These are phyloP conservation scores for Cryptotis parvus DNA, from an alignment of 2,113 vertebrate species.

Conservation along the genomic window DNA sequence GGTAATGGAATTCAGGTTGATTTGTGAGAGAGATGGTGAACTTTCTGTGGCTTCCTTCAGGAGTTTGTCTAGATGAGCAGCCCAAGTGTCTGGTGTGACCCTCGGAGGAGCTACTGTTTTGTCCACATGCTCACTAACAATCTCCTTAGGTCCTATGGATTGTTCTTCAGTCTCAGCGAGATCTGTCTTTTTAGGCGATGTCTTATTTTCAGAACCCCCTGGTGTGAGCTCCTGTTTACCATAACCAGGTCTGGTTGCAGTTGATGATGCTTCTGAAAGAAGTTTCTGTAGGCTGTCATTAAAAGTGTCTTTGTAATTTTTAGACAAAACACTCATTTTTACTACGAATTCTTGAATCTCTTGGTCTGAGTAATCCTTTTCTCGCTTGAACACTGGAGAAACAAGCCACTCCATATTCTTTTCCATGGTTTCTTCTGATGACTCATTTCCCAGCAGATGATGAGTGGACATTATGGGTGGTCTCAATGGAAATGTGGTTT, in stretches of 20 bases:
- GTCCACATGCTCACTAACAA: slow-evolving; percentile 69
- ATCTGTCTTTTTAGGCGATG: slow-evolving; percentile 40
- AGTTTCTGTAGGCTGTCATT: slow-evolving; percentile 73
- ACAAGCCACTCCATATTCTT: slow-evolving; percentile 33
- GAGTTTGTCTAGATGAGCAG: background rate
- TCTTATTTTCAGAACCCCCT: slow-evolving; percentile 65
- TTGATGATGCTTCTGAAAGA: slow-evolving; percentile 51
- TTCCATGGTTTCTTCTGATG: slow-evolving; percentile 74
- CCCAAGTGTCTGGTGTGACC: background rate
- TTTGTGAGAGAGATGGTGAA: slow-evolving; percentile 20
- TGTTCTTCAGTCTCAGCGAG: slow-evolving; percentile 72
- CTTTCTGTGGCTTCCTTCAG: slow-evolving; percentile 50
- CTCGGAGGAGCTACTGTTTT: slow-evolving; percentile 47
- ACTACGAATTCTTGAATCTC: slow-evolving; percentile 72
- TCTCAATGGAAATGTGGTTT: slow-evolving; percentile 68
- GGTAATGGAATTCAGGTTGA: background rate
- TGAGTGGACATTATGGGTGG: slow-evolving; percentile 39
- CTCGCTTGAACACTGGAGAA: slow-evolving; percentile 60
- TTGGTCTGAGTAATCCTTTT: slow-evolving; percentile 14
- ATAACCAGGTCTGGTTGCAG: slow-evolving; percentile 43
- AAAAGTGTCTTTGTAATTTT: slow-evolving; percentile 70
- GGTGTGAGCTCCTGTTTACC: slow-evolving; percentile 71
- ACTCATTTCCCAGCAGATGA: slow-evolving; percentile 76
- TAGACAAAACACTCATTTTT: slow-evolving; percentile 67
- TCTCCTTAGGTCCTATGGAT: slow-evolving; percentile 52